Conservation (phyloP, 2,113 vertebrate species). For the Leptobrachium leishanense region DNA sequence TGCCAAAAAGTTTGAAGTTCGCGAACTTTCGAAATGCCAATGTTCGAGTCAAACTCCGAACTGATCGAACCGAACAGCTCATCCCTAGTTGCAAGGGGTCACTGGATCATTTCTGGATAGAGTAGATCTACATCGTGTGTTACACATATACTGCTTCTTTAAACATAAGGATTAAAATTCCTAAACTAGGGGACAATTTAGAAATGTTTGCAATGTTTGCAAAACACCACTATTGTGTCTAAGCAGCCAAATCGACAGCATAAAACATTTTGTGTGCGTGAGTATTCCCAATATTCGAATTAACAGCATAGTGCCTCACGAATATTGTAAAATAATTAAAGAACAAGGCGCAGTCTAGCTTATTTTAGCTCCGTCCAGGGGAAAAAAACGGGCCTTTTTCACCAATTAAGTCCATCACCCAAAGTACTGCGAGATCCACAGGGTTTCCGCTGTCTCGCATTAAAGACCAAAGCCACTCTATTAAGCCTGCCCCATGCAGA, state of each 20-base stretch:
- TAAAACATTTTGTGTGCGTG: not conserved
- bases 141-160: no score
- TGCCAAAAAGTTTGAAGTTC: no score
- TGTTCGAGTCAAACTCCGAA: no score
- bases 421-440: constrained; percentile 17
- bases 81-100: no score
- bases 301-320: not conserved
- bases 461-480: constrained; percentile 12
- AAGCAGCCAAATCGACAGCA: not conserved
- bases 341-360: not conserved
- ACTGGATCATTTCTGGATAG: no score
- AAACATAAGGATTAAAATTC: no score
- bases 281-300: not conserved
- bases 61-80: no score
- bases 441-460: constrained; percentile 2
- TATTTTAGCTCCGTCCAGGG: constrained; percentile 8
- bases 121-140: no score
- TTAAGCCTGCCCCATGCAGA: constrained; percentile 37
- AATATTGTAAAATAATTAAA: constrained; percentile 6
- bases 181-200: not conserved
- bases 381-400: constrained; percentile 8
- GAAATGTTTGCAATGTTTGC: not conserved
- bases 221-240: not conserved
- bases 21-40: no score
- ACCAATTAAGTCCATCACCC: constrained; percentile 27